Percentiles rank a stretch among this genome's conserved stretches.
Conservation (phyloP, 2,888 invertebrate genomes). For the Stegophylla sp. region DNA sequence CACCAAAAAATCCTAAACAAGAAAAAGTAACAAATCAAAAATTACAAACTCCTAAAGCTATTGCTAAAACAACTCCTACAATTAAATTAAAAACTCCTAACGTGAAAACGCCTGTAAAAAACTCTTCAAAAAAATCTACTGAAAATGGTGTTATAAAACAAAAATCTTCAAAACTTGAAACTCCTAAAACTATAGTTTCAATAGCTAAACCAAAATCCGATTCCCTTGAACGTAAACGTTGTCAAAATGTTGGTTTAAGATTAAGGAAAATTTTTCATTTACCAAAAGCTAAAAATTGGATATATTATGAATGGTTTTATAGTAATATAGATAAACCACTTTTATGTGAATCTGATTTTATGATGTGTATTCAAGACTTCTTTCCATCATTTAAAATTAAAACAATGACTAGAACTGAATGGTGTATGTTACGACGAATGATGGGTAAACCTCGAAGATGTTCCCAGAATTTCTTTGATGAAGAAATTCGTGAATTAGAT, state of each 20-base stretch:
- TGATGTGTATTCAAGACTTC: conserved; percentile 88
- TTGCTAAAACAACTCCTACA: conserved; percentile 43
- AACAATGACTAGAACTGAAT: conserved; percentile 85
- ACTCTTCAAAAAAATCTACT: conserved; percentile 37
- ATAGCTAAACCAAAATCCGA: conserved; percentile 46
- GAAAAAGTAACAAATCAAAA: conserved; percentile 47
- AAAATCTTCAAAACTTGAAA: conserved; percentile 37
- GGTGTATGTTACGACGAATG: conserved; percentile 92
- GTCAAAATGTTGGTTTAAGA: conserved; percentile 87
- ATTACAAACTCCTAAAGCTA: conserved; percentile 49
- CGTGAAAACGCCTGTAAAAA: conserved; percentile 42
- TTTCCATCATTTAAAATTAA: conserved; percentile 90
- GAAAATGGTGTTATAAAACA: conserved; percentile 50
- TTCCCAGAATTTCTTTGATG: conserved; percentile 88
- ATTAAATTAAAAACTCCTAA: conserved; percentile 48
- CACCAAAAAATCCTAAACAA: conserved; percentile 60
- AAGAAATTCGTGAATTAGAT: conserved; percentile 90
- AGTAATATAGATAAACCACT: conserved; percentile 93
- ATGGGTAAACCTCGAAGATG: conserved; percentile 97
- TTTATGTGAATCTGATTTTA: conserved; percentile 95
- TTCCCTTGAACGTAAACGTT: conserved; percentile 81
- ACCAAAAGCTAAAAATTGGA: conserved; percentile 99
- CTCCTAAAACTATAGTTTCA: conserved; percentile 40
- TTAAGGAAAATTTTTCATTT: conserved; percentile 91
- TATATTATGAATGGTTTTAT: conserved; percentile 99